Conservation (phyloP, 2,113 vertebrate genomes). For the Galemys pyrenaicus region DNA sequence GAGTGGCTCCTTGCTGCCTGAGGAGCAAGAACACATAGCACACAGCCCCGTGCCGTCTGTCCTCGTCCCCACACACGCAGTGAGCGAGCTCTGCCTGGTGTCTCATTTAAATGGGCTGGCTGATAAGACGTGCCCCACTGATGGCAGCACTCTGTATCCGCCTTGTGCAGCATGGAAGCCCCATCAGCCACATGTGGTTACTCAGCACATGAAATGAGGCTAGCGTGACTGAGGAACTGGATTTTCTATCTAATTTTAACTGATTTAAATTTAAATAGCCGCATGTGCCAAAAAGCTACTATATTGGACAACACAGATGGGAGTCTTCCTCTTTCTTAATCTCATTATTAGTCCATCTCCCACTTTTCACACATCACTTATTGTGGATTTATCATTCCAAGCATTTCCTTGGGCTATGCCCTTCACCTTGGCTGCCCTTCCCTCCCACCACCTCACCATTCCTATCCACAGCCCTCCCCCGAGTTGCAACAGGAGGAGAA, state of each 20-base stretch:
- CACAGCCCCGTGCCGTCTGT: fast-evolving
- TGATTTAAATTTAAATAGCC: neutral
- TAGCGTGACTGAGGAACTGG: neutral
- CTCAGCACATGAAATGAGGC: neutral
- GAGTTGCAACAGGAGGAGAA: neutral
- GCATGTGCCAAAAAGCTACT: neutral
- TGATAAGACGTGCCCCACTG: neutral
- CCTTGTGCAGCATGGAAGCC: fast-evolving
- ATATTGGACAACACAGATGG: neutral
- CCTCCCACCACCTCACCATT: neutral
- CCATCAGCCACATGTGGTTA: neutral
- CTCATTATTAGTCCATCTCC: neutral
- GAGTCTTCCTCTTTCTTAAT: neutral
- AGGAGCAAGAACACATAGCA: neutral
- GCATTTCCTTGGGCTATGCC: neutral
- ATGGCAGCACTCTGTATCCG: fast-evolving
- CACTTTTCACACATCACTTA: fast-evolving
- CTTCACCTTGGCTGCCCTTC: too few relatives aligned
- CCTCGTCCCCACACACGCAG: too few relatives aligned
- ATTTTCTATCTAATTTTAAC: neutral
- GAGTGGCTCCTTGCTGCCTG: neutral
- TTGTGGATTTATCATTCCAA: neutral
- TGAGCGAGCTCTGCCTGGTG: too few relatives aligned
- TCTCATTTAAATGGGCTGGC: too few relatives aligned
- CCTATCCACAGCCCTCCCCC: too few relatives aligned